Percentiles rank a stretch among this genome's conserved stretches.
phyloP scores from a whole-genome alignment of 2,797 vertebrate genomes.

The Gadopsis marmoratus region DNA sequence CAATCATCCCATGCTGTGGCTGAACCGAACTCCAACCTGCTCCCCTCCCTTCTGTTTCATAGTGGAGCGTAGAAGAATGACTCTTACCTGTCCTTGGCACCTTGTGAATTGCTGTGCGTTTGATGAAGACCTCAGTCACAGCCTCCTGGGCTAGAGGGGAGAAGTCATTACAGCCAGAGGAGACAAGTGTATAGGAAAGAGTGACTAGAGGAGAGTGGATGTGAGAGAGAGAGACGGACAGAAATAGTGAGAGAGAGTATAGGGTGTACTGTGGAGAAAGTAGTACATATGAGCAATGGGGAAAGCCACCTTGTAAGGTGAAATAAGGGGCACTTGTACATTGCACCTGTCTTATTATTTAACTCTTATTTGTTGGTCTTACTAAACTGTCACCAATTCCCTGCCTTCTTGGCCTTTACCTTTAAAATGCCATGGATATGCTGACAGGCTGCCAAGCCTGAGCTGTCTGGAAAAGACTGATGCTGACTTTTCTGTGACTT shows the following conservation, averaged over 20 bases:
- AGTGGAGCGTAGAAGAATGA: conserved; percentile 52
- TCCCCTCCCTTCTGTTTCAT: conserved; percentile 41
- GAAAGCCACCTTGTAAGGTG: conserved; percentile 76
- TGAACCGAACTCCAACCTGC: conserved; percentile 32
- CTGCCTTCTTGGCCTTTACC: conserved; percentile 76
- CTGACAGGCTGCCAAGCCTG: conserved; percentile 78
- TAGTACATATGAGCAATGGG: conserved; percentile 77
- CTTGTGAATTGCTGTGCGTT: conserved; percentile 57
- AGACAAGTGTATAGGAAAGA: conserved; percentile 58
- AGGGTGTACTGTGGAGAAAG: conserved; percentile 49
- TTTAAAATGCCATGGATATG: conserved; percentile 79
- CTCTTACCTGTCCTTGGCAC: conserved; percentile 80
- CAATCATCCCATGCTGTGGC: conserved; percentile 30
- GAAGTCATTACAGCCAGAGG: conserved; percentile 68
- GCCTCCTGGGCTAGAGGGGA: conserved; percentile 58
- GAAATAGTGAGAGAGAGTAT: conserved; percentile 9
- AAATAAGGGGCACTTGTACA: conserved; percentile 73
- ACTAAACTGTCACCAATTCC: conserved; percentile 80
- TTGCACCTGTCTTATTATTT: conserved; percentile 78
- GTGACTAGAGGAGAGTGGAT: conserved; percentile 32
- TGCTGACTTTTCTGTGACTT: conserved; percentile 59
- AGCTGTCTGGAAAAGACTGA: conserved; percentile 55
- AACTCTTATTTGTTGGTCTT: conserved; percentile 81
- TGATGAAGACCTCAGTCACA: conserved; percentile 77
- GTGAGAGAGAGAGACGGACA: background rate